These are phyloP conservation scores for Hydrotaea cyrtoneurina DNA, from an alignment of 2,888 invertebrate genomes.

Conservation along the genomic window DNA sequence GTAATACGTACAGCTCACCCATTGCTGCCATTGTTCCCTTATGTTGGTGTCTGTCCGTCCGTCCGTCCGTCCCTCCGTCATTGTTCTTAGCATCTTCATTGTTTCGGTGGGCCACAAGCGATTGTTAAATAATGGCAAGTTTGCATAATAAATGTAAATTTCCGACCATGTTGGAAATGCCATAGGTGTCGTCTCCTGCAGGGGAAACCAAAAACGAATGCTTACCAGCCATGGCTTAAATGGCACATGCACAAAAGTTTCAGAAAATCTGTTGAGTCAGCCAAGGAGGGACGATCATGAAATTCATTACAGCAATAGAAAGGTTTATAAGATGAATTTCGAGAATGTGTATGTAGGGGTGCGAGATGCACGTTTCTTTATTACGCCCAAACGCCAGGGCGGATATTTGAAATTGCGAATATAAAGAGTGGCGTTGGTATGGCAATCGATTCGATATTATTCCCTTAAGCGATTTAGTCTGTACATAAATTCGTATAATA, in stretches of 20 bases:
- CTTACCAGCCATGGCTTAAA: neutral
- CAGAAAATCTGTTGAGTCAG: no score
- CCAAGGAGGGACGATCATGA: no score
- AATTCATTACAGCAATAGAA: no score
- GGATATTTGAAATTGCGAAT: no score
- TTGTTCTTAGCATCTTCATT: neutral
- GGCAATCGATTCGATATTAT: no score
- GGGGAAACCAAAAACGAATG: neutral
- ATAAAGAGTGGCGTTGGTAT: no score
- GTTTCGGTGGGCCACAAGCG: neutral
- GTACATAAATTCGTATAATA: no score
- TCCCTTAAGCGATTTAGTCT: no score
- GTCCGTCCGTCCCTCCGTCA: neutral
- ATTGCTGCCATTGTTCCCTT: neutral
- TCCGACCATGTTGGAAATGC: neutral
- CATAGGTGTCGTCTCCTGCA: neutral
- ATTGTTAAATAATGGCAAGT: constrained; percentile 1
- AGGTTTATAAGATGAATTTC: no score
- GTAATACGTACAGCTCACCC: neutral
- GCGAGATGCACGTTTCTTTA: no score
- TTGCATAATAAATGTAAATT: constrained; percentile 19
- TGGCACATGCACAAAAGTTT: neutral
- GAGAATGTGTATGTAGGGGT: no score
- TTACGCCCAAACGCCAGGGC: no score
- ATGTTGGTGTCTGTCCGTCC: neutral